A percentile compares a stretch with the other conserved stretches of the same genome.
Conservation (phyloP, 2,113 vertebrate species). For the Oncorhynchus kisutch region DNA sequence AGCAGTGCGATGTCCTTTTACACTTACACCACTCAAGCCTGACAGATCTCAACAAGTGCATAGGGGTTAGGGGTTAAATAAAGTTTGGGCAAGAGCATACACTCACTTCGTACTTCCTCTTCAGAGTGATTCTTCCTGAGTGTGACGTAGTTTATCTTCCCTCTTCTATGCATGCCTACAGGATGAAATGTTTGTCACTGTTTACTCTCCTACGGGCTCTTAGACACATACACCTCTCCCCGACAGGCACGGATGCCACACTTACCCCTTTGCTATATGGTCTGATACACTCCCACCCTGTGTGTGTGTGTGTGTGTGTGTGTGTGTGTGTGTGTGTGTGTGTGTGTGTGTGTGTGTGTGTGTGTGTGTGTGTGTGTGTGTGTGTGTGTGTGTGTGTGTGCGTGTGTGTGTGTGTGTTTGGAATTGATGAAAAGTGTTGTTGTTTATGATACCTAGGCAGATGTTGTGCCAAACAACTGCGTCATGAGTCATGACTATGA, state of each 20-base stretch:
- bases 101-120: conserved; percentile 38
- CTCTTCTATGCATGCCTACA: conserved; percentile 47
- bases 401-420: not conserved
- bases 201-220: not conserved
- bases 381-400: not conserved
- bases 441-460: not conserved
- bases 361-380: no score
- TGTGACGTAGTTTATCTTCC: conserved; percentile 32
- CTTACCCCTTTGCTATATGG: not conserved
- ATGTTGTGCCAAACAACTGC: not conserved
- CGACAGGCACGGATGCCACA: not conserved
- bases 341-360: no score
- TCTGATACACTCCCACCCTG: not conserved
- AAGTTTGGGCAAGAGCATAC: conserved; percentile 16
- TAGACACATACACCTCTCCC: not conserved
- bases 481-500: no score
- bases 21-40: no score
- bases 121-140: conserved; percentile 34
- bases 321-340: no score
- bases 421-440: not conserved
- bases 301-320: no score
- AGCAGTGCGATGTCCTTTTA: no score
- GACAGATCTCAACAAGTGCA: no score
- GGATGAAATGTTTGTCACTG: not conserved
- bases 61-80: no score